These are phyloP conservation scores for Drosophila conformis DNA, from an alignment of 2,888 invertebrate genomes.

Conservation along the genomic window DNA sequence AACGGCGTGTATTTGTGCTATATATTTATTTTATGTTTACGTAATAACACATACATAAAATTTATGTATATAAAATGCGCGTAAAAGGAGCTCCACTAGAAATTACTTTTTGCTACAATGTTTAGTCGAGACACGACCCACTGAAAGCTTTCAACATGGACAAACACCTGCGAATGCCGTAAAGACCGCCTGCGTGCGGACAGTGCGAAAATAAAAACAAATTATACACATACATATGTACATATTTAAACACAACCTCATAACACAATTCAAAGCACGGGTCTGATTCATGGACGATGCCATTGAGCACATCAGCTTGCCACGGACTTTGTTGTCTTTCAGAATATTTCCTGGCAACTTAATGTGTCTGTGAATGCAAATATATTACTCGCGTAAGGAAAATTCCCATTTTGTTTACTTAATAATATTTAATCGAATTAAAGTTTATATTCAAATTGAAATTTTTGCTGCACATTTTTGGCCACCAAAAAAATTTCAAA, in stretches of 20 bases:
- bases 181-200: neutral
- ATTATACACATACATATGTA: neutral
- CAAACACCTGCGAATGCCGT: neutral
- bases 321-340: neutral
- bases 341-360: neutral
- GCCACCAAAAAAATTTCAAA: neutral
- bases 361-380: neutral
- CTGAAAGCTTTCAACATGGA: slow-evolving; percentile 16
- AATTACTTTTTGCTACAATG: neutral
- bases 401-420: neutral
- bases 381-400: neutral
- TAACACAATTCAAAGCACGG: neutral
- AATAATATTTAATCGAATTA: neutral
- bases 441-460: neutral
- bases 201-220: neutral
- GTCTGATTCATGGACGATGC: neutral
- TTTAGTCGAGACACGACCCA: slow-evolving; percentile 12
- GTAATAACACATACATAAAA: neutral
- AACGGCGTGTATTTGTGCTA: neutral
- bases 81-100: neutral
- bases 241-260: neutral
- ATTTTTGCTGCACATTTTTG: neutral
- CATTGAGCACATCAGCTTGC: neutral
- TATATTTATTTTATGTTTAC: neutral
- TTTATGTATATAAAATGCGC: neutral